These are phyloP conservation scores for Taphrorychus bicolor DNA, from an alignment of 2,888 invertebrate species.

Conservation along the genomic window DNA sequence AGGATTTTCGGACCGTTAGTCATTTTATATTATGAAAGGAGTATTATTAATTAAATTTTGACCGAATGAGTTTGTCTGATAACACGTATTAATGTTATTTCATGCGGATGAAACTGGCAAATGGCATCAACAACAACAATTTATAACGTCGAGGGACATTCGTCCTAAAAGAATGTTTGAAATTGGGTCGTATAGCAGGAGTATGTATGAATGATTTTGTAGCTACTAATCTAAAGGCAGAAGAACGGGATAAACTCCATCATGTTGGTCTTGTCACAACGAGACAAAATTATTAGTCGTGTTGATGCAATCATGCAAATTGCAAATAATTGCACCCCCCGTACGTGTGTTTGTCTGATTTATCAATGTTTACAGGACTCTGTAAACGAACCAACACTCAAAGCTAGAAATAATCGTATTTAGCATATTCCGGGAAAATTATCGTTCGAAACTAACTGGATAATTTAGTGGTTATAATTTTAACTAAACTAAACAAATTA, in stretches of 20 bases:
- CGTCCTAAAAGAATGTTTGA: neutral
- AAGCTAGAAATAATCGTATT: constrained; percentile 17
- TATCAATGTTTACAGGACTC: constrained; percentile 16
- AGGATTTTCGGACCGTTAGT: constrained; percentile 1
- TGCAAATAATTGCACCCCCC: neutral
- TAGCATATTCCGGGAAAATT: constrained; percentile 10
- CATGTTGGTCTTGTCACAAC: no score
- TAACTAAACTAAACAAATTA: neutral
- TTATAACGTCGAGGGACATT: neutral
- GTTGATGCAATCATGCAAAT: neutral
- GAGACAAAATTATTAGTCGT: no score
- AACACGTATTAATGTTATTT: neutral
- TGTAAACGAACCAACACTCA: constrained; percentile 8
- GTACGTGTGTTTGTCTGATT: neutral
- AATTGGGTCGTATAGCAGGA: no score
- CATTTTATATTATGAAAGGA: constrained; percentile 5
- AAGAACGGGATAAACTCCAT: no score
- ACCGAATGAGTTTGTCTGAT: neutral
- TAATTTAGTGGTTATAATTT: constrained; percentile 1
- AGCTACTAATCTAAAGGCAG: no score
- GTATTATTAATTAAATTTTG: constrained; percentile 3
- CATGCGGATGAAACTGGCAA: neutral
- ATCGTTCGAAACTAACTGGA: neutral
- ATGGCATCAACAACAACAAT: neutral
- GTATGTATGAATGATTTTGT: no score